Evolutionary conservation across 2,113 vertebrate species (phyloP), one percentile per base, ranked within the genome.

Genomic region (Rhodinocichla rosea): DNA sequence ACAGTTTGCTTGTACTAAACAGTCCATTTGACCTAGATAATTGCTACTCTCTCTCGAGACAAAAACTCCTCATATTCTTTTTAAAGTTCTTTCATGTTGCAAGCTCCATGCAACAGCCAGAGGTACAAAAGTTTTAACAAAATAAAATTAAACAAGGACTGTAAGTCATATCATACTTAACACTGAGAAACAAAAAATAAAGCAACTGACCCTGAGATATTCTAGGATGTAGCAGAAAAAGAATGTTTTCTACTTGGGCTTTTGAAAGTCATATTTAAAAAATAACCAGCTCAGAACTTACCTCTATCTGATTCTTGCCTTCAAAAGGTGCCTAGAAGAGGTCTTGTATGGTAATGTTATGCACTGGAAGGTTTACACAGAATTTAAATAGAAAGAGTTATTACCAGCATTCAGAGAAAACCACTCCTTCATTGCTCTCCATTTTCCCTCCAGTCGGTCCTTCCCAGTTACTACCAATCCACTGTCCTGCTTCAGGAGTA

Each of bases 21-120:
- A 92, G 52, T 24, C 56, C 44, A 16, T 86, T 88, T 96, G 93
- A 94, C 92, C 91, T 75, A 92, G 60, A 87, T 82, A 91, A 76
- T 53, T 78, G 77, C 69, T 70, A 17, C 57, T 83, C 10, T 44
- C 52, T 81, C 49, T 65, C 7, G 8, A 68, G 69, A 84, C 40
- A 95, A 64, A 81, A 94, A 22, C 35, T 52, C 15, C 35, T 89
- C 33, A 71, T 30, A 53, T 78, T 71, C 53, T 74, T 88, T 93
- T 87, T 44, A 40, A 89, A 91, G 52, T 50, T 83, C 52, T 73
- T 94, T 81, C 27, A 78, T n/a, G 47, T 63, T 70, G 35, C 74
- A 73, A 39, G 42, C 49, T 83, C 26, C 28, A 68, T 40, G 50
- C 55, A 90, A 49, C 30, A 90, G 37, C 35, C 40, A 80, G 52